Evolutionary conservation across 2,888 invertebrate genomes (phyloP), one percentile per base, ranked within the genome.

Genomic region (Fragum sueziense): DNA sequence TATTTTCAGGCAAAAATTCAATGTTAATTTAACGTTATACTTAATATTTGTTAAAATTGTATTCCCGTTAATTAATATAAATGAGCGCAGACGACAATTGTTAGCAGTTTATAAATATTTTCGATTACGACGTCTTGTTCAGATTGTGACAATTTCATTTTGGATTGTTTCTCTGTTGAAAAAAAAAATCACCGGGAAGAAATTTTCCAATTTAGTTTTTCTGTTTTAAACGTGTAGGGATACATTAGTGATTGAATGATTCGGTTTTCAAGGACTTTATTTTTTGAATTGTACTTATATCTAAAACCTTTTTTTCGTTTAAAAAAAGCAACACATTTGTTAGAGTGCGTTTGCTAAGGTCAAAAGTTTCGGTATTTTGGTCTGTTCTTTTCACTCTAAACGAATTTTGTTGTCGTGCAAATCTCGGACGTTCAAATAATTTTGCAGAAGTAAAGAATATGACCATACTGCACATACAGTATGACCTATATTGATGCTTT

Each of bases 31-130:
- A 65, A 65, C 65, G 65, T 65, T 65, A 65, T 65, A 27, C 65
- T 65, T 65, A 65, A 69, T 69, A 52, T 69, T 52, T 69, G n/a
- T n/a, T n/a, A n/a, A n/a, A n/a, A n/a, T n/a, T n/a, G 47, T 69
- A 52, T 52, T 69, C 69, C 29, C 20, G 51, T 69, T 69, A 52
- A 69, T 69, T 52, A 69, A 52, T 69, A 51, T 69, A 52, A 69
- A 69, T 47, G 52, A 69, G 52, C 29, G 20, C 17, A 52, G 52
- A 51, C 52, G 51, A 9, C 29, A 22, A 69, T 69, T 52, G 52
- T 52, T 52, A 41, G 41, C 47, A 27, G 67, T 69, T 69, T 69
- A 69, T 69, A 65, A 65, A 65, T 65, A 65, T 65, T 37, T 65
- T 65, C 65, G 65, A 65, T 65, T 65, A 22, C 65, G 22, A 22